Conservation (phyloP, 2,888 invertebrate species). For the Agrochola lota region DNA sequence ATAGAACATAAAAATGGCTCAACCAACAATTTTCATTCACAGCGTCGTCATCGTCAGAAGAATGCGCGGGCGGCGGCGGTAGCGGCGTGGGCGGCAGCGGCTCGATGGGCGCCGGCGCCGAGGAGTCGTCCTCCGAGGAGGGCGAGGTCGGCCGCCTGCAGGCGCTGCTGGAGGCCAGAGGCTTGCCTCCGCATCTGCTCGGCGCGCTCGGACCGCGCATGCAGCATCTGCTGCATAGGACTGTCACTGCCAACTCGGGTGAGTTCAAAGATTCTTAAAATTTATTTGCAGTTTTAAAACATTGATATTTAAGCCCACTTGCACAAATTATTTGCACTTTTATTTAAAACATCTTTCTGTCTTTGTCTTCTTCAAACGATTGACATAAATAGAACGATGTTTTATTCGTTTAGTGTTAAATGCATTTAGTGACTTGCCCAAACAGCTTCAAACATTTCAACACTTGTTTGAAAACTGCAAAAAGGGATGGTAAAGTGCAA, state of each 20-base stretch:
- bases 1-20: not conserved
- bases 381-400: not conserved
- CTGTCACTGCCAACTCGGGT: slow-evolving; percentile 94
- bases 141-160: slow-evolving; percentile 98
- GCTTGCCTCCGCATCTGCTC: slow-evolving; percentile 98
- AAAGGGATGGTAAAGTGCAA: not conserved
- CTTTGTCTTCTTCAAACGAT: not conserved
- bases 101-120: slow-evolving; percentile 79
- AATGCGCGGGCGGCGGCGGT: slow-evolving; percentile 78
- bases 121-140: slow-evolving; percentile 93
- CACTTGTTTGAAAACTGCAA: not conserved
- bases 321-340: not conserved
- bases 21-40: not conserved
- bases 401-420: not conserved
- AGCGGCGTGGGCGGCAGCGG: slow-evolving; percentile 76
- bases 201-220: slow-evolving; percentile 98
- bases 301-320: not conserved
- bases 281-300: not conserved
- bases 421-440: not conserved
- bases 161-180: slow-evolving; percentile 98
- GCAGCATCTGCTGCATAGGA: slow-evolving; percentile 98
- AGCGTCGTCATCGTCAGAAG: slow-evolving; percentile 84
- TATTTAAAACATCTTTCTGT: not conserved
- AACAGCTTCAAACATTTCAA: not conserved
- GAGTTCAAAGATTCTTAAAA: not conserved